phyloP scores from a whole-genome alignment of 2,797 vertebrate species.

The Nothura maculosa region DNA sequence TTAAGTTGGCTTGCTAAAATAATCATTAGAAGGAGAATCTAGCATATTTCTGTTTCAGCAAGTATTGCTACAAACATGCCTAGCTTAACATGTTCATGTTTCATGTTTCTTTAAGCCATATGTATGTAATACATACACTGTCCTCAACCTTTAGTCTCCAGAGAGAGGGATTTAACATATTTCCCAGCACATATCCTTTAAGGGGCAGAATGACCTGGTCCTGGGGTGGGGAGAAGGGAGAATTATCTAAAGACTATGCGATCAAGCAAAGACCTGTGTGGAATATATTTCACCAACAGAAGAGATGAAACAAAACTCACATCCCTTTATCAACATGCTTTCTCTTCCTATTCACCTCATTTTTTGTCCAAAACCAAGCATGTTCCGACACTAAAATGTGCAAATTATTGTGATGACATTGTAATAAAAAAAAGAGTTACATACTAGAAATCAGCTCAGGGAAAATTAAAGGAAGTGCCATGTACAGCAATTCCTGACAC shows the following conservation, averaged over 20 bases:
- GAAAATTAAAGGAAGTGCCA: conserved; percentile 33
- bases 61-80: background rate
- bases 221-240: background rate
- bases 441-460: background rate
- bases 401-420: conserved; percentile 5
- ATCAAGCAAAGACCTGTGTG: background rate
- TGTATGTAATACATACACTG: background rate
- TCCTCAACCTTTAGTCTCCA: background rate
- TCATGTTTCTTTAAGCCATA: background rate
- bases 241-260: background rate
- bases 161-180: background rate
- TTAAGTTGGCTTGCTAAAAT: background rate
- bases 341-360: background rate
- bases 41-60: background rate
- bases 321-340: fast-evolving
- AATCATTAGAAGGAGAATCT: background rate
- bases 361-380: background rate
- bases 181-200: background rate
- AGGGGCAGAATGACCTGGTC: background rate
- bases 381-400: background rate
- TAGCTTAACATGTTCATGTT: background rate
- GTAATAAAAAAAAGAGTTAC: conserved; percentile 19
- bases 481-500: background rate
- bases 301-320: background rate
- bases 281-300: background rate